Conservation (phyloP, 1,140 invertebrate species). For the Lordiphosa stackelbergi region DNA sequence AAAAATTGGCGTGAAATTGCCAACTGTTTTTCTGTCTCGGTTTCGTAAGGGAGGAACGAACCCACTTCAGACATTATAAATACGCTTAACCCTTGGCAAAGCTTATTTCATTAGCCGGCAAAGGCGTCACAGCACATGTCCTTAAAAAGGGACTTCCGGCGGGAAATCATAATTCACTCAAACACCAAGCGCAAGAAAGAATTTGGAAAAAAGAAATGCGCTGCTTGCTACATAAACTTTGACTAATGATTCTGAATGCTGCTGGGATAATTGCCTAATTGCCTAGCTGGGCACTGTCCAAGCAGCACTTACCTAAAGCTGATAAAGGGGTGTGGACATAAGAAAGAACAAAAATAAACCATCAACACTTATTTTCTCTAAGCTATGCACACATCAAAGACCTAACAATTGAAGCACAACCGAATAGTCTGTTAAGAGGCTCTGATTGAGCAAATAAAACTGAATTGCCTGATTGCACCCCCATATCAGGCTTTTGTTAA, state of each 20-base stretch:
- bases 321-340: too few relatives aligned
- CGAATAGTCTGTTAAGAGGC: too few relatives aligned
- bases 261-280: conserved; percentile 69
- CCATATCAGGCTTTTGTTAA: too few relatives aligned
- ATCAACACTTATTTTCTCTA: too few relatives aligned
- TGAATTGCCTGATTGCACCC: too few relatives aligned
- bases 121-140: conserved; percentile 28
- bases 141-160: conserved; percentile 58
- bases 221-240: conserved; percentile 8
- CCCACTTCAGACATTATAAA: conserved; percentile 59
- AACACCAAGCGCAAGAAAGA: conserved; percentile 16
- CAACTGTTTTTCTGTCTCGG: conserved; percentile 59
- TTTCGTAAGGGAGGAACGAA: conserved; percentile 25
- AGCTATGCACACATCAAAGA: too few relatives aligned
- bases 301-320: too few relatives aligned
- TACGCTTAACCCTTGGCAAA: conserved; percentile 72
- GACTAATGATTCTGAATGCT: conserved; percentile 34
- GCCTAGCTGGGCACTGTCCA: conserved; percentile 33
- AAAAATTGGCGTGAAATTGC: conserved; percentile 77
- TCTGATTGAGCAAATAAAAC: too few relatives aligned
- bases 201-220: conserved; percentile 3
- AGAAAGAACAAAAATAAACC: too few relatives aligned
- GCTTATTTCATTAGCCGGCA: conserved; percentile 74
- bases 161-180: conserved; percentile 75
- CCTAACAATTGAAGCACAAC: too few relatives aligned